Evolutionary conservation across 1,140 invertebrate species (phyloP).

Genomic region (Drosophila lacteicornis): DNA sequence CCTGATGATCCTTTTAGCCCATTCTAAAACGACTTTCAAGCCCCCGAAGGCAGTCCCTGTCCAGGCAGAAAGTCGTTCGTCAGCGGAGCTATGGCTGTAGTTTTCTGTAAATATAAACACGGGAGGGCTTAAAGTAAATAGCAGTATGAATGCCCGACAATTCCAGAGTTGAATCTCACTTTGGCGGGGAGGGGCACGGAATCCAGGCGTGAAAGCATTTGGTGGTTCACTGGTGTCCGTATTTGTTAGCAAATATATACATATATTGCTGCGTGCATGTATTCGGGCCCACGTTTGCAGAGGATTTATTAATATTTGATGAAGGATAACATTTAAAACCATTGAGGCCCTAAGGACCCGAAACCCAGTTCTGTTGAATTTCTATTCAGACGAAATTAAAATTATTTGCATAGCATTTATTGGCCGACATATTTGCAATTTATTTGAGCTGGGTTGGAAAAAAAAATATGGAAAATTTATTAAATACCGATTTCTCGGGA

Average conservation of each 20-base stretch:
- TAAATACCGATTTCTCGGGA: neutral
- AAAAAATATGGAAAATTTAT: constrained; percentile 7
- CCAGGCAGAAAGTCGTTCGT: constrained; percentile 23
- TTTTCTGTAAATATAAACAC: constrained; percentile 28
- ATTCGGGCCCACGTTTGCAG: constrained; percentile 25
- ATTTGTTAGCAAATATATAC: constrained; percentile 15
- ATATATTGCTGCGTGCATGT: constrained; percentile 12
- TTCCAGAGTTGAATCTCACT: constrained; percentile 10
- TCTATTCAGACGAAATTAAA: constrained; percentile 19
- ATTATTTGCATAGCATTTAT: constrained; percentile 36
- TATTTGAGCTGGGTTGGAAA: neutral
- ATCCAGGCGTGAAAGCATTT: constrained; percentile 31
- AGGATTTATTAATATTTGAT: constrained; percentile 60
- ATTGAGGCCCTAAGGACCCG: constrained; percentile 21
- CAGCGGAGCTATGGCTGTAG: constrained; percentile 11
- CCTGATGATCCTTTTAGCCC: neutral
- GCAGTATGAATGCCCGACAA: constrained; percentile 12
- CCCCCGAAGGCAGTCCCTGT: constrained; percentile 9
- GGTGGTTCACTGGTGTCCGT: constrained; percentile 4
- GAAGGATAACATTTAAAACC: constrained; percentile 54
- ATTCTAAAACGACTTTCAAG: constrained; percentile 15
- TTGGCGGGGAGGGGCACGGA: neutral
- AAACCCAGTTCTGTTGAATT: constrained; percentile 13
- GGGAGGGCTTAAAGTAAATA: constrained; percentile 24
- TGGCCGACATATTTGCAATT: constrained; percentile 26